These are phyloP conservation scores for Pantelozetes paolii DNA, from an alignment of 2,888 invertebrate species.

Conservation along the genomic window DNA sequence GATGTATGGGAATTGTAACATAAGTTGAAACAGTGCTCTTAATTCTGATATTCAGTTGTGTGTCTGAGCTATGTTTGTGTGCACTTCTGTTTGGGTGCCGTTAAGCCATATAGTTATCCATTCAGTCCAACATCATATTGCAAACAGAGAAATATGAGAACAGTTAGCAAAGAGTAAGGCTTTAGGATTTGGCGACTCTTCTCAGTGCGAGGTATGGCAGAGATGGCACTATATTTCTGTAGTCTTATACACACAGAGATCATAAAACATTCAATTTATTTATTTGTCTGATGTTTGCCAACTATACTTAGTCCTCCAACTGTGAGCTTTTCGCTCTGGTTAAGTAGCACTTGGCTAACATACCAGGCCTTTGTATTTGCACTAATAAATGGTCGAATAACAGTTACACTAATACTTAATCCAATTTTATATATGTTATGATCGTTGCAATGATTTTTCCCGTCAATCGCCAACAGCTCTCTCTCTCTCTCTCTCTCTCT, in stretches of 20 bases:
- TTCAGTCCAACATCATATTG: neutral
- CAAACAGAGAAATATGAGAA: slow-evolving; percentile 30
- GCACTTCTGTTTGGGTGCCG: slow-evolving; percentile 20
- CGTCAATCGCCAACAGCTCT: neutral
- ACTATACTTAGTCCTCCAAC: neutral
- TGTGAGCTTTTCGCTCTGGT: neutral
- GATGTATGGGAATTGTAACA: slow-evolving; percentile 19
- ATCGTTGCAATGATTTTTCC: neutral
- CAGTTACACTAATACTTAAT: slow-evolving; percentile 8
- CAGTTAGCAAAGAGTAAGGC: neutral
- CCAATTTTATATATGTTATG: slow-evolving; percentile 6
- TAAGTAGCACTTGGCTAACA: slow-evolving; percentile 37
- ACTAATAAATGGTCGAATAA: slow-evolving; percentile 44
- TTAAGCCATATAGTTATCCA: slow-evolving; percentile 32
- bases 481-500: neutral
- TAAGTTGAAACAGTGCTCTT: slow-evolving; percentile 29
- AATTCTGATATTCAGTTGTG: slow-evolving; percentile 5
- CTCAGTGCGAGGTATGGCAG: too few relatives aligned
- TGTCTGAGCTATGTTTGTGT: neutral
- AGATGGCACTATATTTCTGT: neutral
- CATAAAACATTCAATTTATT: neutral
- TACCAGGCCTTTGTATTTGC: slow-evolving; percentile 41
- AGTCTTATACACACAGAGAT: neutral
- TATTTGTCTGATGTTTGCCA: neutral
- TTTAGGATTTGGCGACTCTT: slow-evolving; percentile 1